Conservation (phyloP, 2,797 vertebrate genomes). For the Pseudocheirus occidentalis region DNA sequence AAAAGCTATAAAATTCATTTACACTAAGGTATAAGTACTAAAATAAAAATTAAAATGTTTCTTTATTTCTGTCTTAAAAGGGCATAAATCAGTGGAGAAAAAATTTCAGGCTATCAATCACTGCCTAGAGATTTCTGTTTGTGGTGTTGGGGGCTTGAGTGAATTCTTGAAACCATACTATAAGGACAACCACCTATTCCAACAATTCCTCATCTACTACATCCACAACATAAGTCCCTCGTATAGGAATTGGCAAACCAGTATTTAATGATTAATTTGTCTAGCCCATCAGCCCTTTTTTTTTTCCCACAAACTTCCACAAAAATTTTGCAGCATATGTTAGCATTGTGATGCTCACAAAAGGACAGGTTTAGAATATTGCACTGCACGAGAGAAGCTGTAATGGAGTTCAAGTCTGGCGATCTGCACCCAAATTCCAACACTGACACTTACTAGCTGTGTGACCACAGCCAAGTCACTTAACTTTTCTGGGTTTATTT, state of each 20-base stretch:
- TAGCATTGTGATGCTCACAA: neutral
- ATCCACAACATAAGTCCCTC: neutral
- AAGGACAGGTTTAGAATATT: neutral
- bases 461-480: neutral
- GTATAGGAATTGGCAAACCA: fast-evolving
- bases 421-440: neutral
- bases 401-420: neutral
- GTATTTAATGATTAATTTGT: neutral
- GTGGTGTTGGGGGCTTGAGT: too few species aligned
- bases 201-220: too few species aligned
- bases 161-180: too few species aligned
- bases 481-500: neutral
- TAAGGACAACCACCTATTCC: too few species aligned
- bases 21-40: too few species aligned
- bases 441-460: neutral
- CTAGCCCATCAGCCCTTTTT: neutral
- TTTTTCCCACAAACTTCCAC: too few species aligned
- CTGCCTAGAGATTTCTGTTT: too few species aligned
- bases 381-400: neutral
- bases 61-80: too few species aligned
- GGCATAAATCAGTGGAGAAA: too few species aligned
- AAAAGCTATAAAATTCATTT: too few species aligned
- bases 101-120: too few species aligned
- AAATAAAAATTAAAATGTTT: too few species aligned
- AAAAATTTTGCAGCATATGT: neutral